Conservation (phyloP, 1,140 invertebrate species). For the Euwallacea fornicatus region DNA sequence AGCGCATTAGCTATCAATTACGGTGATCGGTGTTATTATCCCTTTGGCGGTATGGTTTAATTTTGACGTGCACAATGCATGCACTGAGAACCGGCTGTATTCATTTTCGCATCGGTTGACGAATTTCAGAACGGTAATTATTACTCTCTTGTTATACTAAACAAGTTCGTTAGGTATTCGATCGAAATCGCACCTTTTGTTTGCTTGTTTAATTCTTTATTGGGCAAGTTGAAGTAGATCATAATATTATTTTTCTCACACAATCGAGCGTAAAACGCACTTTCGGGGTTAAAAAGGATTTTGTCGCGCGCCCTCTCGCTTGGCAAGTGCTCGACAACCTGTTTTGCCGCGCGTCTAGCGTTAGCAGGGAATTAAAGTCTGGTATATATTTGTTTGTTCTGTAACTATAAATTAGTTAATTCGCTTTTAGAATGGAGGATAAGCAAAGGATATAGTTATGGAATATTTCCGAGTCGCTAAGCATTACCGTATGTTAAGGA, state of each 20-base stretch:
- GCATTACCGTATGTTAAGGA: too few species aligned
- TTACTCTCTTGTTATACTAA: neutral
- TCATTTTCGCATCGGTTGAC: constrained; percentile 10
- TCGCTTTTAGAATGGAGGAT: too few species aligned
- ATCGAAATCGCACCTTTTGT: neutral
- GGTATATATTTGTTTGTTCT: too few species aligned
- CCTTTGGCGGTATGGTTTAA: constrained; percentile 25
- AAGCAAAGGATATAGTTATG: too few species aligned
- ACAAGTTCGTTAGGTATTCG: neutral
- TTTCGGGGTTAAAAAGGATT: too few species aligned
- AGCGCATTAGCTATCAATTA: constrained; percentile 34
- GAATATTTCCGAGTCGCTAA: too few species aligned
- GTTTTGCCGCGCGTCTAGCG: too few species aligned
- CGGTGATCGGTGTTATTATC: constrained; percentile 30
- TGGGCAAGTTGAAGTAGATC: neutral
- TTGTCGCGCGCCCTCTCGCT: too few species aligned
- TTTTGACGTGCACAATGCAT: constrained; percentile 20
- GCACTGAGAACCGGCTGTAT: constrained; percentile 1
- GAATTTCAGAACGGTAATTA: constrained; percentile 1
- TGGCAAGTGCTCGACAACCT: too few species aligned
- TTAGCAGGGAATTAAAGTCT: too few species aligned
- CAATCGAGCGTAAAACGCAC: too few species aligned
- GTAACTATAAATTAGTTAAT: too few species aligned
- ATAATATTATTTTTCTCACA: neutral
- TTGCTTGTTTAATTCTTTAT: neutral